phyloP scores from a whole-genome alignment of 2,113 vertebrate species.

The Condylura cristata region DNA sequence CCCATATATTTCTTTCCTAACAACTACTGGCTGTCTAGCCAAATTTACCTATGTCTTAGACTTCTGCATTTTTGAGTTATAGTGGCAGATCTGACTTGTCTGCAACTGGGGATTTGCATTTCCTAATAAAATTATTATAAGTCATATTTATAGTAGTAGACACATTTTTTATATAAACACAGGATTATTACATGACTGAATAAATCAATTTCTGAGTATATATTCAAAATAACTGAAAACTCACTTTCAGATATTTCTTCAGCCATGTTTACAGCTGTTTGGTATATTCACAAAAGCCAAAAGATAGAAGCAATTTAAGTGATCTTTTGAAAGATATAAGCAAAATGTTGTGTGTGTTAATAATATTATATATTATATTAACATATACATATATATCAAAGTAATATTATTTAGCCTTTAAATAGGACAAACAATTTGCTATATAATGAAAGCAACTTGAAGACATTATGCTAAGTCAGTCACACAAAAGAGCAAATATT shows the following conservation, averaged over 20 bases:
- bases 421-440: not conserved
- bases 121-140: not conserved
- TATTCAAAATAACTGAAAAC: too few species aligned
- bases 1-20: not conserved
- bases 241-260: too few species aligned
- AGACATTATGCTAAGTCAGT: not conserved
- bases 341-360: not conserved
- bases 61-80: not conserved
- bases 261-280: not conserved
- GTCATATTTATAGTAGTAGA: not conserved
- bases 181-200: not conserved
- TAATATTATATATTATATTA: too few species aligned
- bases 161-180: not conserved
- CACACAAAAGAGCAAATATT: not conserved
- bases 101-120: not conserved
- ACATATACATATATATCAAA: not conserved
- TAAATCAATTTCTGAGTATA: too few species aligned
- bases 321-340: not conserved
- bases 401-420: not conserved
- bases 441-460: not conserved
- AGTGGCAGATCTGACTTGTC: not conserved
- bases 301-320: slow-evolving; percentile 37
- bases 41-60: not conserved
- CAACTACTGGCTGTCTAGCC: not conserved
- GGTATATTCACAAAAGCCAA: slow-evolving; percentile 62